Evolutionary conservation across 2,113 vertebrate species (phyloP).

Genomic region (Cygnus buccinator): DNA sequence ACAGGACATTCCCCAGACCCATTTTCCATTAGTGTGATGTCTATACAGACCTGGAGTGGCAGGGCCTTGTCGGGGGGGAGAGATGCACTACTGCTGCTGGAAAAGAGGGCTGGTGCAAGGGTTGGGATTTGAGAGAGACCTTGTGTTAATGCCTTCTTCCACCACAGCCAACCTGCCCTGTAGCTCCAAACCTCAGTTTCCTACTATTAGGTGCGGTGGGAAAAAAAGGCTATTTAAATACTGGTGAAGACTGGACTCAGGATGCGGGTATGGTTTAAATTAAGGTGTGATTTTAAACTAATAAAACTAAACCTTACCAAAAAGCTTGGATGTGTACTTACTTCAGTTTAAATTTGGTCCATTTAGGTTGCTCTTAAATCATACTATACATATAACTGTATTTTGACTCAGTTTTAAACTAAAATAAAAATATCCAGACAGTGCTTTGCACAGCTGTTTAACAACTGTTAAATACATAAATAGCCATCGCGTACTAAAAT

Average conservation of each 20-base stretch:
- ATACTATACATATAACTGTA: background rate
- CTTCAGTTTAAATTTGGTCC: slow-evolving; percentile 7
- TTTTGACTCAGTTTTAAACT: slow-evolving; percentile 54
- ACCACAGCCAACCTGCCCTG: background rate
- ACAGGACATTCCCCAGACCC: background rate
- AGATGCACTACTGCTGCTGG: background rate
- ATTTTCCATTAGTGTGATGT: background rate
- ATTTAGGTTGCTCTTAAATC: slow-evolving; percentile 24
- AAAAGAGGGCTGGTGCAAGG: background rate
- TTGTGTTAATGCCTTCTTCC: background rate
- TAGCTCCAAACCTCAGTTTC: background rate
- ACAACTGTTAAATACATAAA: slow-evolving; percentile 54
- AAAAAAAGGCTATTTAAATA: background rate
- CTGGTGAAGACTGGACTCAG: background rate
- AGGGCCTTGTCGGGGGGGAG: too few relatives aligned
- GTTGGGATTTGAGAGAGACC: background rate
- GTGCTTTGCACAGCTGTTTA: slow-evolving; percentile 45
- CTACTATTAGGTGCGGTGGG: background rate
- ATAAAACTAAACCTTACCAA: slow-evolving; percentile 29
- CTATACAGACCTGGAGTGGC: accelerated
- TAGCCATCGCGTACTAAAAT: slow-evolving; percentile 42
- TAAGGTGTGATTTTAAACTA: slow-evolving; percentile 25
- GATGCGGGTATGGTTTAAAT: slow-evolving; percentile 13
- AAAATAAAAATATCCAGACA: slow-evolving; percentile 52
- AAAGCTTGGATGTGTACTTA: background rate